Conservation (phyloP, 2,113 vertebrate species). For the Malurus alboscapulatus region DNA sequence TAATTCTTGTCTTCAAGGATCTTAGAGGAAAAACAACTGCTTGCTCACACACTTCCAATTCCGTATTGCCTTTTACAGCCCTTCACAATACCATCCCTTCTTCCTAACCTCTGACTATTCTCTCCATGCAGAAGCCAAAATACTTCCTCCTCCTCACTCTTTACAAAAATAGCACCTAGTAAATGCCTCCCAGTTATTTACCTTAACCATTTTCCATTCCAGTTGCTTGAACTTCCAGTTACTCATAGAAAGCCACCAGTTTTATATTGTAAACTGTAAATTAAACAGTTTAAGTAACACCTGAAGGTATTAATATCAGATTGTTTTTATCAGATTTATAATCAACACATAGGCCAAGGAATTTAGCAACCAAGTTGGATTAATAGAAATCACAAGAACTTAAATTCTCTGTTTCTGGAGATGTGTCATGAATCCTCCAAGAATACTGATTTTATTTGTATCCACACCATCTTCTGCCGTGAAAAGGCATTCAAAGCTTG, state of each 20-base stretch:
- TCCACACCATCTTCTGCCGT: background rate
- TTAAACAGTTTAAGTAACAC: background rate
- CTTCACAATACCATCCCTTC: fast-evolving
- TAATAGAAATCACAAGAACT: background rate
- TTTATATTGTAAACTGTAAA: background rate
- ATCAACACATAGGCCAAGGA: background rate
- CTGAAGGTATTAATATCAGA: background rate
- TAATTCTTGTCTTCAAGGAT: background rate
- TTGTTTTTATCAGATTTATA: background rate
- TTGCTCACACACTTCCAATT: background rate
- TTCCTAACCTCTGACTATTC: background rate
- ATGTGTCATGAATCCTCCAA: background rate
- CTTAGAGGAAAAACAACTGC: background rate
- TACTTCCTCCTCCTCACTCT: background rate
- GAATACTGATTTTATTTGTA: background rate
- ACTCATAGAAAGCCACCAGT: background rate
- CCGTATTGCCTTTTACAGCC: fast-evolving
- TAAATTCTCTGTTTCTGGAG: background rate
- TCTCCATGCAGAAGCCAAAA: background rate
- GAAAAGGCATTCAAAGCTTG: background rate
- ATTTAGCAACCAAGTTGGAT: background rate
- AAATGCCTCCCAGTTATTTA: background rate
- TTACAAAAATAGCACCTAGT: background rate
- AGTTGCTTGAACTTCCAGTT: background rate
- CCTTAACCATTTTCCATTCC: background rate